Conservation (phyloP, 37 sponge, comb jelly and placozoan genomes). For the Beroe forskalii region DNA sequence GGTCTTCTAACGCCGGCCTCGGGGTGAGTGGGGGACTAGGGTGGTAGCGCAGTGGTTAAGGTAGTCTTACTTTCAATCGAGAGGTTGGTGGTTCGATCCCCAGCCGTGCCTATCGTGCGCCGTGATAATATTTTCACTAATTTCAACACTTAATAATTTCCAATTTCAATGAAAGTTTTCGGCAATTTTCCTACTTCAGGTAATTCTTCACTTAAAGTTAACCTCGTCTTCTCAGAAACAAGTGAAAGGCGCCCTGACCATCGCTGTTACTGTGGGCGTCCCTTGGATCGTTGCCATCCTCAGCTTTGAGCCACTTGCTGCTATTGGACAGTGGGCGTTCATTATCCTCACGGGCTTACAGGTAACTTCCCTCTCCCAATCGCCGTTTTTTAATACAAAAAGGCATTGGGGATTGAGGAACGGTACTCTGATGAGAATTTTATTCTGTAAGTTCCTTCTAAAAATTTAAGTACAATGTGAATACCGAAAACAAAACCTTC, state of each 20-base stretch:
- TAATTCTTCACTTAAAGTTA: neutral
- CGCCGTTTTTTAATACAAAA: too few species aligned
- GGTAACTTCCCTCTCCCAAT: neutral
- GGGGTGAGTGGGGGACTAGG: neutral
- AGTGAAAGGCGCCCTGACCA: constrained; percentile 9
- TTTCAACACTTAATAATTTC: neutral
- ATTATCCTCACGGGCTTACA: constrained; percentile 39
- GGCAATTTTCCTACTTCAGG: neutral
- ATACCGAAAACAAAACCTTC: neutral
- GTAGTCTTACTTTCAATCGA: neutral
- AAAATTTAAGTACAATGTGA: too few species aligned
- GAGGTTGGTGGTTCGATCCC: too few species aligned
- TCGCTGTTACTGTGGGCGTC: constrained; percentile 21
- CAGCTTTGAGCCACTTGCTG: neutral
- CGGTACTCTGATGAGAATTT: too few species aligned
- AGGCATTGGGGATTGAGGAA: too few species aligned
- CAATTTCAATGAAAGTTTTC: too few species aligned
- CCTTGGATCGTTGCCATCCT: constrained; percentile 1
- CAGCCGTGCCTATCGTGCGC: too few species aligned
- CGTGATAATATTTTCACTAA: neutral
- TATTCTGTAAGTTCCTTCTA: too few species aligned
- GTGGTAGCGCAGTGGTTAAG: neutral
- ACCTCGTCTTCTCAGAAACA: constrained; percentile 39
- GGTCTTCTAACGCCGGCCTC: neutral
- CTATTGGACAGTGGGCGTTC: constrained; percentile 3